These are phyloP conservation scores for Allobates femoralis DNA, from an alignment of 2,797 vertebrate species.

Conservation along the genomic window DNA sequence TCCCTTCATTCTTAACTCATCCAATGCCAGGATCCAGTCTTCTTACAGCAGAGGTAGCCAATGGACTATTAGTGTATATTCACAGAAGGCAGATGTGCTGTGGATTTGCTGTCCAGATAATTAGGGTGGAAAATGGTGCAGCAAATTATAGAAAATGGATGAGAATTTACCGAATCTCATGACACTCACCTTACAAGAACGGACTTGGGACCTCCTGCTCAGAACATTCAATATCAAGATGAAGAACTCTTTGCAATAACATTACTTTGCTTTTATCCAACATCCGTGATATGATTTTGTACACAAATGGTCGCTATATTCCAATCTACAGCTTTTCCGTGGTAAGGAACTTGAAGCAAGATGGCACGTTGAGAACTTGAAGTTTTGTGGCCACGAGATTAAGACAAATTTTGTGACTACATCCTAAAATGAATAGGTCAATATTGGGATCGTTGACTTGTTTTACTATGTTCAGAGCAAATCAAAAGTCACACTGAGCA, in stretches of 20 bases:
- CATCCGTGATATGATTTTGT: background rate
- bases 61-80: background rate
- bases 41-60: background rate
- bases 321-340: background rate
- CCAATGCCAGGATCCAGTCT: background rate
- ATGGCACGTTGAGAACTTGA: background rate
- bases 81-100: too few species aligned
- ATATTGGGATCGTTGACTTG: background rate
- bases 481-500: background rate
- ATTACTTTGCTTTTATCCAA: background rate
- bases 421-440: background rate
- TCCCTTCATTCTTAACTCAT: slow-evolving; percentile 32
- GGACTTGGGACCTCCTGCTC: background rate
- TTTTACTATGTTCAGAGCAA: background rate
- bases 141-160: too few species aligned
- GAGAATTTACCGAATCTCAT: too few species aligned
- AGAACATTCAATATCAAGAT: background rate
- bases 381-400: background rate
- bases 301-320: background rate
- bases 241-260: background rate
- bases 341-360: background rate
- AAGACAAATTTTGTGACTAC: background rate
- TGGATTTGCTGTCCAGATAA: too few species aligned
- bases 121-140: too few species aligned
- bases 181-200: background rate